These are phyloP conservation scores for Erythrolamprus reginae DNA, from an alignment of 2,113 vertebrate genomes.

Conservation along the genomic window DNA sequence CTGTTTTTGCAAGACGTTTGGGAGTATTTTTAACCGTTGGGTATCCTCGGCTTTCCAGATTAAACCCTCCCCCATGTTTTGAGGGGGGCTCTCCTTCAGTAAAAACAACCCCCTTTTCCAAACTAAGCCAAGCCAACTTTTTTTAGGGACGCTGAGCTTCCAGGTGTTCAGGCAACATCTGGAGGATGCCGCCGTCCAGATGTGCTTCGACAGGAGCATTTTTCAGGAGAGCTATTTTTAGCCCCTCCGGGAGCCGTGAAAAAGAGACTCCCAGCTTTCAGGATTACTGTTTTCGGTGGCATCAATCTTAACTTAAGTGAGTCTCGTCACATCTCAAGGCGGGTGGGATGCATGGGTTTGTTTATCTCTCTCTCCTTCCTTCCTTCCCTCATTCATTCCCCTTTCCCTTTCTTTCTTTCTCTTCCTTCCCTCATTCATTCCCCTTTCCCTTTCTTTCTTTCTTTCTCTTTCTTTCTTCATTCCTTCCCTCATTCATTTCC, in stretches of 20 bases:
- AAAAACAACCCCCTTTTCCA: not conserved
- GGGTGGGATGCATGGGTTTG: not conserved
- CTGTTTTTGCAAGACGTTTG: not conserved
- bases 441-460: no score
- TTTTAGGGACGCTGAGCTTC: not conserved
- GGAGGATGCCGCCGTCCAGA: not conserved
- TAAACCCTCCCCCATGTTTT: no score
- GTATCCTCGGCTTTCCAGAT: not conserved
- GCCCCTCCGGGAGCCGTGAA: not conserved
- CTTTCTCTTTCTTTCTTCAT: no score
- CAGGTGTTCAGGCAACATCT: constrained; percentile 17
- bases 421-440: no score
- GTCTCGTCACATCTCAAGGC: constrained; percentile 6
- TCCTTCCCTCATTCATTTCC: no score
- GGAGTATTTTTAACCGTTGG: no score
- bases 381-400: no score
- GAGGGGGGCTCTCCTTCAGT: not conserved
- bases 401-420: no score
- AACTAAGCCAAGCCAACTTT: not conserved
- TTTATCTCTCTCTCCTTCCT: not conserved
- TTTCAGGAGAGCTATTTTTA: constrained; percentile 17
- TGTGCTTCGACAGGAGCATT: not conserved
- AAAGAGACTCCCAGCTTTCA: not conserved
- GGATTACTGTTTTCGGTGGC: not conserved
- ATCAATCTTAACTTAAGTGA: constrained; percentile 23